phyloP scores from a whole-genome alignment of 2,113 vertebrate genomes.

The Pedionomus torquatus region DNA sequence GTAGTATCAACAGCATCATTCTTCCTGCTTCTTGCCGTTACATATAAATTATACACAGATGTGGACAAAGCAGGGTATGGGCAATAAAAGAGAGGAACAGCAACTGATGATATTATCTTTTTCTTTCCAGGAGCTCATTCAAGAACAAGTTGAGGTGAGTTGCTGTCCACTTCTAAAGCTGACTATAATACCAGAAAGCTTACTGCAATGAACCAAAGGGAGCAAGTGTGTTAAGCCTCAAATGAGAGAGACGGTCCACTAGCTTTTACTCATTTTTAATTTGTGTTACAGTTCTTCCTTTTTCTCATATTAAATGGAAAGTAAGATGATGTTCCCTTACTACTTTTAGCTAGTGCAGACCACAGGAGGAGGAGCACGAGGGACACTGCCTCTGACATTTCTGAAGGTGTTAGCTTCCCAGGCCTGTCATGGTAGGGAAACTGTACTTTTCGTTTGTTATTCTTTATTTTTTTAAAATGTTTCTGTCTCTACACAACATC shows the following conservation, averaged over 20 bases:
- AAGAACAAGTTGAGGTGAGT: conserved; percentile 92
- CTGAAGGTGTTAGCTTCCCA: conserved; percentile 94
- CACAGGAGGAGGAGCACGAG: conserved; percentile 82
- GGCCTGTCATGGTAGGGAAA: conserved; percentile 90
- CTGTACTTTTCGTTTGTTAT: neutral
- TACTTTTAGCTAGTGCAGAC: conserved; percentile 83
- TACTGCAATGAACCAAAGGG: neutral
- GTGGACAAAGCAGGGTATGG: neutral
- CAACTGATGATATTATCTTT: conserved; percentile 26
- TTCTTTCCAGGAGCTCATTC: conserved; percentile 87
- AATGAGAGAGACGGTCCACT: neutral
- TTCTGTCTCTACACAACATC: neutral
- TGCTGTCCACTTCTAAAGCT: neutral
- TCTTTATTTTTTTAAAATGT: neutral
- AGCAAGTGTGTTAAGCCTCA: neutral
- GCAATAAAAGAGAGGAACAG: neutral
- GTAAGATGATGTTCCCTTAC: conserved; percentile 2
- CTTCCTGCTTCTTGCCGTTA: neutral
- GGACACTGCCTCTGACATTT: conserved; percentile 86
- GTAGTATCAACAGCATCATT: neutral
- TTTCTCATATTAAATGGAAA: conserved; percentile 9
- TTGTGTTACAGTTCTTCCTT: neutral
- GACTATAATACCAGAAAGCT: neutral
- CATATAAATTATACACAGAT: neutral
- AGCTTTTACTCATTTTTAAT: neutral